Evolutionary conservation across 2,797 vertebrate species (phyloP).

Genomic region (Oryzias sinensis): DNA sequence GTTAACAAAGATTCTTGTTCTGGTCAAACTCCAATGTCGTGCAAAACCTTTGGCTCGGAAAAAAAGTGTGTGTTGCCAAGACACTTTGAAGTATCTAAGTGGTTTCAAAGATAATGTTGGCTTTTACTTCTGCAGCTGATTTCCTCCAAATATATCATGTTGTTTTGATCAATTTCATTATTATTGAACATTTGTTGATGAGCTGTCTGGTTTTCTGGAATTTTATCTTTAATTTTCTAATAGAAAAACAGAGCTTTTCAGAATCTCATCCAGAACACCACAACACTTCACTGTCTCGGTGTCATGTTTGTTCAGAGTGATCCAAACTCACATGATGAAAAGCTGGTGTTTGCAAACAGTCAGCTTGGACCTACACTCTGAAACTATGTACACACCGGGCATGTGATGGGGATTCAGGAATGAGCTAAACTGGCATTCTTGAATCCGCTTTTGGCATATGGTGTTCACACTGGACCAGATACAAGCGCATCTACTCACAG

Average conservation of each 20-base stretch:
- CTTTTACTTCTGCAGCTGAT: slow-evolving; percentile 32
- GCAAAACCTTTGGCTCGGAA: slow-evolving; percentile 6
- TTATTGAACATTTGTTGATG: slow-evolving; percentile 50
- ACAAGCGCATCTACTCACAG: too few species aligned
- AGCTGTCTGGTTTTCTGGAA: slow-evolving; percentile 54
- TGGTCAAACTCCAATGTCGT: too few species aligned
- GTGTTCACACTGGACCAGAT: too few species aligned
- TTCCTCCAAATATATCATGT: slow-evolving; percentile 25
- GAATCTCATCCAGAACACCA: slow-evolving; percentile 42
- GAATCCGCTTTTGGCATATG: too few species aligned
- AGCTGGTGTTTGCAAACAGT: too few species aligned
- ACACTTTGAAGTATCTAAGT: slow-evolving; percentile 6
- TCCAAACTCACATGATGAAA: slow-evolving; percentile 9
- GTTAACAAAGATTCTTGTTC: too few species aligned
- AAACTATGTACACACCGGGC: too few species aligned
- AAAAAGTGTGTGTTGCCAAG: slow-evolving; percentile 19
- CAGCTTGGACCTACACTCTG: too few species aligned
- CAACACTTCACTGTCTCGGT: slow-evolving; percentile 1
- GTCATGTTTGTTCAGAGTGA: slow-evolving; percentile 40
- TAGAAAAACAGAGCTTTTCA: slow-evolving; percentile 47
- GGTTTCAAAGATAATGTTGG: slow-evolving; percentile 17
- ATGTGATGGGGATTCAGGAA: too few species aligned
- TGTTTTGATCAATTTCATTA: slow-evolving; percentile 39
- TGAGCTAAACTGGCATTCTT: too few species aligned
- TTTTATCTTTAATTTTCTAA: slow-evolving; percentile 46